Evolutionary conservation across 23 tunicate genomes (phyloP), one percentile per base, ranked within the genome.

Genomic region (Trididemnum nubilum): DNA sequence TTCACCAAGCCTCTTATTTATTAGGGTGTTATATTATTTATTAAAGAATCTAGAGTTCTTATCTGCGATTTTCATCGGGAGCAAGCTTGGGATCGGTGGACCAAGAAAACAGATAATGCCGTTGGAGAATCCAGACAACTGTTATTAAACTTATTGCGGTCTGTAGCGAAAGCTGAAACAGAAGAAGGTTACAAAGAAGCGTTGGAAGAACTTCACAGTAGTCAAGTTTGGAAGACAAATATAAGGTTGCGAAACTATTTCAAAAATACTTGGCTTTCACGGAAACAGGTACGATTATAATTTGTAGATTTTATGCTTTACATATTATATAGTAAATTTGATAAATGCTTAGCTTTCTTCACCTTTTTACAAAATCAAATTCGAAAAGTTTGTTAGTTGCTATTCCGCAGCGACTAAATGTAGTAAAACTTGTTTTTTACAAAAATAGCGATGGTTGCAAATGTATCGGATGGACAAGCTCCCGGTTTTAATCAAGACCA

Each of bases 11-110:
- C n/a, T n/a, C n/a, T n/a, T n/a, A n/a, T n/a, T n/a, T n/a, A n/a
- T n/a, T n/a, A n/a, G n/a, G n/a, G n/a, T n/a, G n/a, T n/a, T n/a
- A n/a, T n/a, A n/a, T n/a, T n/a, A n/a, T n/a, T n/a, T n/a, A n/a
- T 57, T 29, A 34, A 23, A 81, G 85, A 33, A 1, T 81, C 76
- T 40, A 30, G 76, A 0, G 85, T 64, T 0, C 58, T 64, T 12
- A 65, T 64, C 4, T 81, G 85, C 60, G 76, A 81, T 32, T 81
- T 81, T 64, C 85, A 81, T 23, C 76, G 76, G 36, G 85, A 81
- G 69, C 85, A 81, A 36, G 85, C 85, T 22, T 81, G 85, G 76
- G 85, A 81, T 24, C 35, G 85, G 25, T 81, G 76, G 85, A 64
- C 44, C 15, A 81, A 64, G 44, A 81, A 66, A 36, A 1, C 24